Percentiles rank a stretch among this genome's conserved stretches.
These are phyloP conservation scores for Yponomeuta evonymella DNA, from an alignment of 2,888 invertebrate species.

Conservation along the genomic window DNA sequence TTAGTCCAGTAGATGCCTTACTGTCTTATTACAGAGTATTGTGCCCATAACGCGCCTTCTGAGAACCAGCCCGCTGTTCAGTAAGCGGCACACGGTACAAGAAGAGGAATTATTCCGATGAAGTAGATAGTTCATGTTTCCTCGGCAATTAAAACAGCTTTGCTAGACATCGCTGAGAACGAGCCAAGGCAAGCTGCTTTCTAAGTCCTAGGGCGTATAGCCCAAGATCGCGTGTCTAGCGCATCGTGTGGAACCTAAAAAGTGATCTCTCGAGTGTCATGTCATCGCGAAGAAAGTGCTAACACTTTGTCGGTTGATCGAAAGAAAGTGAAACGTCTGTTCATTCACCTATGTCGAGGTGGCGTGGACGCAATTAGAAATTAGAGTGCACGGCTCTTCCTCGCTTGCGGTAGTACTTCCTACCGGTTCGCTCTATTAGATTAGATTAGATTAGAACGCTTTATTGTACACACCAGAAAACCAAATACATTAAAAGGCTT, in stretches of 20 bases:
- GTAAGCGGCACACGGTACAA: not conserved
- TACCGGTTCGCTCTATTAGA: no score
- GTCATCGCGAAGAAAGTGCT: constrained; percentile 3
- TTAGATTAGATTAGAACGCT: no score
- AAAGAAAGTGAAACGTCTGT: constrained; percentile 61
- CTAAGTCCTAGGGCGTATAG: not conserved
- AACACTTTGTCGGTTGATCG: constrained; percentile 12
- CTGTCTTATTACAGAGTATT: not conserved
- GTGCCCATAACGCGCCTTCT: not conserved
- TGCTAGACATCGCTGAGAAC: not conserved
- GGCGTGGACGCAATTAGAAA: constrained; percentile 20
- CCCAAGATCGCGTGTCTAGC: not conserved
- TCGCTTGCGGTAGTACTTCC: no score
- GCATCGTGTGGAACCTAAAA: not conserved
- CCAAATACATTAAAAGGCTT: no score
- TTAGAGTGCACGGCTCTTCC: not conserved
- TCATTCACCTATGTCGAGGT: constrained; percentile 44
- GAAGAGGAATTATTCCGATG: not conserved
- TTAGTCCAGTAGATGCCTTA: not conserved
- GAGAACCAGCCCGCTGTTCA: not conserved
- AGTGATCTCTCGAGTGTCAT: constrained; percentile 7
- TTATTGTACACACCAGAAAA: no score
- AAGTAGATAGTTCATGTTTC: not conserved
- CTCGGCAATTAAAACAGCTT: no score
- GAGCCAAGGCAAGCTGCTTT: not conserved